Evolutionary conservation across 1,140 invertebrate species (phyloP), one percentile per base, ranked within the genome.

Genomic region (Bombus consobrinus): DNA sequence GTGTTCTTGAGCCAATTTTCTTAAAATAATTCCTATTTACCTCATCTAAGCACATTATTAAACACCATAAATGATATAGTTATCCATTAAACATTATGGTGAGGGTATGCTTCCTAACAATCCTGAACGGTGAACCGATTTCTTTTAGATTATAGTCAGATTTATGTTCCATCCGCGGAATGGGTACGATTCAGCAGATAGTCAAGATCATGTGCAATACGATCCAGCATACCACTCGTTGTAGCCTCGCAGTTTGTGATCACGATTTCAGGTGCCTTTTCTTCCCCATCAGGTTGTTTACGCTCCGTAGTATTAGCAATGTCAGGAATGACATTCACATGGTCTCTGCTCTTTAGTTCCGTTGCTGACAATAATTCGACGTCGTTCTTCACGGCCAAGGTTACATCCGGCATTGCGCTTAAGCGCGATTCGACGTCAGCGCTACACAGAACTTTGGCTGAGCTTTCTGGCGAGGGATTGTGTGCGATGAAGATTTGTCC

Each of bases 121-220:
- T 22, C 12, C 28, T 53, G 43, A 34, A n/a, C 13, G 2, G n/a
- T 25, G 9, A 25, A 75, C 22, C 41, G 18, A 47, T 43, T 32
- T 74, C 72, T 5, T 32, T 8, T 22, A 37, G 3, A 37, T 37
- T 32, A 9, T 12, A 53, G 47, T 3, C 43, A 34, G 2, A 41
- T 15, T 80, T 72, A 90, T 83, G 79, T 81, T 18, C 79, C 80
- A n/a, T 90, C 89, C 28, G 87, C 78, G 13, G 85, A 91, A 43
- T 90, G 87, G 13, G 92, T 96, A 77, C 97, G 96, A 93, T 97
- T 97, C 74, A 97, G 93, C 82, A 97, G 93, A 94, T 97, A 97
- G 93, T 97, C 97, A 68, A 97, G 95, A 93, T 97, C 97, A 90
- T 97, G 96, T 3, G 97, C 97, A 90, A 97, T 97, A 88, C 97